phyloP scores from a whole-genome alignment of 2,113 vertebrate genomes.

The Ptyas mucosa region DNA sequence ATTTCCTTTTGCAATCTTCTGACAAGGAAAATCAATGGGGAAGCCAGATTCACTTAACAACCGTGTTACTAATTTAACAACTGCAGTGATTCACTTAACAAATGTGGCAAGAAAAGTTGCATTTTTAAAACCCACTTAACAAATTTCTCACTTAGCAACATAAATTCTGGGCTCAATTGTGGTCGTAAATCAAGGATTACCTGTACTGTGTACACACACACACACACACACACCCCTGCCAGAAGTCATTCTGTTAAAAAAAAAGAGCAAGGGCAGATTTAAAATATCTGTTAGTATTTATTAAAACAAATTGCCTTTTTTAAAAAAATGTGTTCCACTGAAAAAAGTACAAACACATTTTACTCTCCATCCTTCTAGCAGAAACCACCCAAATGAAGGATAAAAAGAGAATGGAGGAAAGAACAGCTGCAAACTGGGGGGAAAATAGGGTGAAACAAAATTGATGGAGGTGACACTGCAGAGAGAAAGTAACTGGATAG shows the following conservation, averaged over 20 bases:
- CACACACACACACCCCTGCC: background rate
- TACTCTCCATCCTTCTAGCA: background rate
- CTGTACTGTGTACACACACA: background rate
- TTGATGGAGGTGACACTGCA: background rate
- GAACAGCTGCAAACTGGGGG: background rate
- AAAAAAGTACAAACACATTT: background rate
- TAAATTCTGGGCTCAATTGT: background rate
- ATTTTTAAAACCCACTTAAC: background rate
- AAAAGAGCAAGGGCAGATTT: background rate
- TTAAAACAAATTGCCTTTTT: background rate
- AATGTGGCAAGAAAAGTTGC: background rate
- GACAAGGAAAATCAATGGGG: background rate
- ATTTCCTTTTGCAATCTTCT: background rate
- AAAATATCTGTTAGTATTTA: background rate
- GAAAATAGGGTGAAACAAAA: too few species aligned
- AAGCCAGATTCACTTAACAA: background rate
- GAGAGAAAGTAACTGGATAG: background rate
- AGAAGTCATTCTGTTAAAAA: background rate
- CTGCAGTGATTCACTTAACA: background rate
- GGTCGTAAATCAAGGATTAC: background rate
- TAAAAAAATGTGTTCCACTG: background rate
- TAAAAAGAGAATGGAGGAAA: background rate
- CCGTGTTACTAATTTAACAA: background rate
- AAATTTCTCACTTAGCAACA: background rate
- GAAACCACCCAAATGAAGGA: background rate